A percentile compares a stretch with the other conserved stretches of the same genome.
phyloP scores from a whole-genome alignment of 2,113 vertebrate species.

The Pipra filicauda region DNA sequence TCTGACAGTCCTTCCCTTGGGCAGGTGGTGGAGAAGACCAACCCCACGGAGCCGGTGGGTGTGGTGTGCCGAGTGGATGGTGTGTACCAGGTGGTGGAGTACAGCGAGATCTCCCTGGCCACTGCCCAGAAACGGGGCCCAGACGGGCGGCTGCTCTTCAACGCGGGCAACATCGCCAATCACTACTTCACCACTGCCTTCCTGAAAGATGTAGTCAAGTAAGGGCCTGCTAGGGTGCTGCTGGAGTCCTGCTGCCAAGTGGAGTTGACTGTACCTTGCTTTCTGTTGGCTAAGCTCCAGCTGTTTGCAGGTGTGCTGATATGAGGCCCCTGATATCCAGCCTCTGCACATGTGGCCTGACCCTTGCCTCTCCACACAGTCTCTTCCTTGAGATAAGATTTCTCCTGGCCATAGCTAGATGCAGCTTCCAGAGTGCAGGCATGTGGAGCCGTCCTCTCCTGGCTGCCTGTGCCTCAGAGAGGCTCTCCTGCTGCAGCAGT shows the following conservation, averaged over 20 bases:
- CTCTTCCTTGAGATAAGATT: background rate
- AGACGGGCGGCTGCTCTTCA: constrained; percentile 91
- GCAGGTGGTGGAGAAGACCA: constrained; percentile 97
- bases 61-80: constrained; percentile 94
- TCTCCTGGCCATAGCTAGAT: rapidly evolving
- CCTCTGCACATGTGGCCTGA: background rate
- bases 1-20: background rate
- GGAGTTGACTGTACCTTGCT: background rate
- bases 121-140: constrained; percentile 86
- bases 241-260: rapidly evolving
- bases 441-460: rapidly evolving
- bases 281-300: background rate
- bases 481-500: background rate
- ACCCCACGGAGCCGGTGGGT: constrained; percentile 92
- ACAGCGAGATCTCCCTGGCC: constrained; percentile 92
- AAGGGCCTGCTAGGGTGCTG: constrained; percentile 34
- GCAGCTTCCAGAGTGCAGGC: background rate
- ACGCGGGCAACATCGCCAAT: constrained; percentile 91
- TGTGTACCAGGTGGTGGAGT: constrained; percentile 93
- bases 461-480: rapidly evolving
- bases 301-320: background rate
- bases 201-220: constrained; percentile 89
- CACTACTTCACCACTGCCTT: constrained; percentile 93
- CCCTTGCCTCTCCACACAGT: background rate
- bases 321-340: background rate